Evolutionary conservation across 2,797 vertebrate species (phyloP).

Genomic region (Silurus aristotelis): DNA sequence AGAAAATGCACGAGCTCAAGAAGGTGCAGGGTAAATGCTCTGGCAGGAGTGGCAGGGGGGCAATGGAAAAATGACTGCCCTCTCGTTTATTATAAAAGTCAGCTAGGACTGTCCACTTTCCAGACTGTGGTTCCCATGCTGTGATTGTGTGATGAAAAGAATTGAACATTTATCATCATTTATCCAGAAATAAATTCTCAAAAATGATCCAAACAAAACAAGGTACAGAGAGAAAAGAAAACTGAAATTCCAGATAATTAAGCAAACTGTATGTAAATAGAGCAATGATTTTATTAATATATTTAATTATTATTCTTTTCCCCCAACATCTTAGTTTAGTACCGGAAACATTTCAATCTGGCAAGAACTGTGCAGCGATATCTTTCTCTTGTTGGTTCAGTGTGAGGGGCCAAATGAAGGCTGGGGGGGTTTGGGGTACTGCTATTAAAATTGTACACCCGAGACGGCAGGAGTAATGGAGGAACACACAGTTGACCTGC

Average conservation of each 20-base stretch:
- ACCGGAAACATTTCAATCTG: conserved; percentile 36
- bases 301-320: not conserved
- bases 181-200: conserved; percentile 38
- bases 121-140: conserved; percentile 36
- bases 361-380: conserved; percentile 8
- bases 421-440: conserved; percentile 27
- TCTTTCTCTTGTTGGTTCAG: conserved; percentile 32
- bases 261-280: conserved; percentile 36
- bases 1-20: conserved; percentile 2
- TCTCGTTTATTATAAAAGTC: conserved; percentile 53
- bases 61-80: conserved; percentile 48
- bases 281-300: conserved; percentile 21
- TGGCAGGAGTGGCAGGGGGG: not conserved
- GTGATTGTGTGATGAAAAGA: conserved; percentile 34
- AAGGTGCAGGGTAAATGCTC: conserved; percentile 19
- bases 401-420: conserved; percentile 22
- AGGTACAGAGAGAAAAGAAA: not conserved
- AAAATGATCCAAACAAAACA: conserved; percentile 32
- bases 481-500: conserved; percentile 40
- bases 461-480: conserved; percentile 40
- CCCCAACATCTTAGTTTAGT: conserved; percentile 5
- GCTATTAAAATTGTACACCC: conserved; percentile 46
- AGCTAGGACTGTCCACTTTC: conserved; percentile 41
- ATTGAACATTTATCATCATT: conserved; percentile 38
- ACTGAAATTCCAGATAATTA: conserved; percentile 16